Percentiles rank a stretch among this genome's conserved stretches.
Conservation (phyloP, 1,140 invertebrate genomes). For the Yoshiicerus persimilis region DNA sequence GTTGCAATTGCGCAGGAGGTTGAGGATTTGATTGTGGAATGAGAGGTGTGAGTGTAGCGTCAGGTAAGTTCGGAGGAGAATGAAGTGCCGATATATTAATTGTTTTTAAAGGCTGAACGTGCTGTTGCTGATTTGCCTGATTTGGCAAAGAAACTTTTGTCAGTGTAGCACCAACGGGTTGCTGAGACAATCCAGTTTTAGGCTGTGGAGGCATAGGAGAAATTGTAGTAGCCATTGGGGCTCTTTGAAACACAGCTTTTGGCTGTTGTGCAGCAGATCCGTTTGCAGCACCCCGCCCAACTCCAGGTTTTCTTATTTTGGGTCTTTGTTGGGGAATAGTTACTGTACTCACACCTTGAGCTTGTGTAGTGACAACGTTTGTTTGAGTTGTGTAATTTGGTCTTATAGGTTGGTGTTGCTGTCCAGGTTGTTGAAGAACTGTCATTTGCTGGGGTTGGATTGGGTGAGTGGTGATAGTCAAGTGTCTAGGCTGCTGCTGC, state of each 20-base stretch:
- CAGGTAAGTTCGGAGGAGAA: constrained; percentile 45
- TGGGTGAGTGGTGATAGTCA: constrained; percentile 46
- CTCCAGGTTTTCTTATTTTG: constrained; percentile 43
- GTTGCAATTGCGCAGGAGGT: constrained; percentile 21
- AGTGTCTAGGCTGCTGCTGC: constrained; percentile 47
- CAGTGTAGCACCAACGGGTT: constrained; percentile 24
- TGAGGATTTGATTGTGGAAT: constrained; percentile 35
- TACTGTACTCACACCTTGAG: neutral
- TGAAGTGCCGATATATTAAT: constrained; percentile 46
- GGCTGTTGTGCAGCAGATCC: constrained; percentile 12
- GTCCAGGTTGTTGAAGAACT: constrained; percentile 37
- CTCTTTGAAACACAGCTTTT: constrained; percentile 50
- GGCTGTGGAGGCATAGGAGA: constrained; percentile 53
- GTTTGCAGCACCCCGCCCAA: constrained; percentile 33
- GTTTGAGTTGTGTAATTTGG: constrained; percentile 35
- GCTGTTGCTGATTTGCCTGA: neutral
- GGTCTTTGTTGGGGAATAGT: constrained; percentile 11
- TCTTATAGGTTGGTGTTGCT: constrained; percentile 51
- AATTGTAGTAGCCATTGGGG: constrained; percentile 46
- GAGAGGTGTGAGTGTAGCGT: constrained; percentile 45
- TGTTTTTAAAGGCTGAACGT: constrained; percentile 45
- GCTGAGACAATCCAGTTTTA: neutral
- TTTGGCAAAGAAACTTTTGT: constrained; percentile 37
- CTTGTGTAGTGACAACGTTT: neutral
- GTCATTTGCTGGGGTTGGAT: constrained; percentile 14